Evolutionary conservation across 2,797 vertebrate genomes (phyloP), one percentile per base, ranked within the genome.

Genomic region (Aplochiton taeniatus): DNA sequence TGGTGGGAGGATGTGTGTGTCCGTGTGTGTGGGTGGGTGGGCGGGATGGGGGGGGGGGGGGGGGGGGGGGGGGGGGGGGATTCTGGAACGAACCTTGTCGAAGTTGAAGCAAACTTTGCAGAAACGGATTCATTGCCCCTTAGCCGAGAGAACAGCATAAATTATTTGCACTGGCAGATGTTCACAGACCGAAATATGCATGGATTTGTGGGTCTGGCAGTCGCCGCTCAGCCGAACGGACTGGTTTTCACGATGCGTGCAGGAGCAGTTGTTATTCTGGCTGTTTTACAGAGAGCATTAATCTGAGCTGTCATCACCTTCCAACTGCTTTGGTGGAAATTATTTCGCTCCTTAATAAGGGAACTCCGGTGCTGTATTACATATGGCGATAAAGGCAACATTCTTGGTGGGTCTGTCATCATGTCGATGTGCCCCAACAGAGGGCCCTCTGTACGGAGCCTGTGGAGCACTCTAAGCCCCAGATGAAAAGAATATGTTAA

Each of bases 181-280:
- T 93, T 92, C 91, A 92, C 88, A 91, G 82, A 89, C 89, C 93
- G 92, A 93, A 94, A 94, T 94, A 93, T 93, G 91, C 92, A 94
- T 90, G 94, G 92, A 91, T 93, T 90, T 90, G 93, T 87, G 58
- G 89, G 87, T 84, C 88, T 92, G 88, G 85, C 83, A 92, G 92
- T 73, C 82, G 57, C 76, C 85, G 88, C 87, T 86, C 84, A 83
- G 84, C 81, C 87, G 83, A 86, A 90, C 85, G 79, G 79, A 83
- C 80, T 82, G 69, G 88, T 85, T 90, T 92, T 90, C 87, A 85
- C 76, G 85, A 85, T 75, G 88, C 87, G 87, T 90, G 89, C 89
- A 90, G 75, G 84, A 92, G 77, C 76, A 91, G 91, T 88, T 83
- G 90, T 84, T 78, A 78, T 89, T 84, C 79, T 83, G 76, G 82